These are phyloP conservation scores for Apis florea DNA, from an alignment of 1,140 invertebrate genomes.

Conservation along the genomic window DNA sequence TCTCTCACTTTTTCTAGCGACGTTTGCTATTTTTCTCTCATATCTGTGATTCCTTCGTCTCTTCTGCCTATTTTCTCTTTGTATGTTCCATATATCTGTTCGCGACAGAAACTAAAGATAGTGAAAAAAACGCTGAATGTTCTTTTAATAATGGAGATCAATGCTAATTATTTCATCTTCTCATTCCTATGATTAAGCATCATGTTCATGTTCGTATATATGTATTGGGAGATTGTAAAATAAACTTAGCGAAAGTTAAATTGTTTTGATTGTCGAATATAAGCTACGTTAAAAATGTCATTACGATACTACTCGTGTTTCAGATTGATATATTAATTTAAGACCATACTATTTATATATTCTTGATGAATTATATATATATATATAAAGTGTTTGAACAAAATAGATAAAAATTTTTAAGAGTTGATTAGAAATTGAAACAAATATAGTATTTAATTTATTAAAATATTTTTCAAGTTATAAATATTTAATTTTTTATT, in stretches of 20 bases:
- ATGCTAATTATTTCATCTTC: background rate
- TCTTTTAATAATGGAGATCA: background rate
- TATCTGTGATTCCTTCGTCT: background rate
- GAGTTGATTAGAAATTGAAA: no score
- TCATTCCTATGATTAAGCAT: background rate
- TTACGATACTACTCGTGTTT: no score
- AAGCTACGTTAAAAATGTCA: no score
- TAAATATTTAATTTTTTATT: no score
- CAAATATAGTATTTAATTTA: no score
- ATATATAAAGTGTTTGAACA: no score
- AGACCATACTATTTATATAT: no score
- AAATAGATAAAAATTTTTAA: no score
- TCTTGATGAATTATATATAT: no score
- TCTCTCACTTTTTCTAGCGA: background rate
- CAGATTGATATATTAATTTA: no score
- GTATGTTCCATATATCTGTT: background rate
- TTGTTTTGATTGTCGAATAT: no score
- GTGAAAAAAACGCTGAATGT: background rate
- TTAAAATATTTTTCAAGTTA: no score
- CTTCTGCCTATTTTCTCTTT: background rate
- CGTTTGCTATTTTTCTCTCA: background rate
- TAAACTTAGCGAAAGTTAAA: background rate
- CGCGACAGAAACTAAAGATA: constrained; percentile 13
- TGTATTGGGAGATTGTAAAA: background rate
- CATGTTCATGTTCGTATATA: background rate